Conservation (phyloP, 92 coral and sea anemone species). For the Micromussa lordhowensis region DNA sequence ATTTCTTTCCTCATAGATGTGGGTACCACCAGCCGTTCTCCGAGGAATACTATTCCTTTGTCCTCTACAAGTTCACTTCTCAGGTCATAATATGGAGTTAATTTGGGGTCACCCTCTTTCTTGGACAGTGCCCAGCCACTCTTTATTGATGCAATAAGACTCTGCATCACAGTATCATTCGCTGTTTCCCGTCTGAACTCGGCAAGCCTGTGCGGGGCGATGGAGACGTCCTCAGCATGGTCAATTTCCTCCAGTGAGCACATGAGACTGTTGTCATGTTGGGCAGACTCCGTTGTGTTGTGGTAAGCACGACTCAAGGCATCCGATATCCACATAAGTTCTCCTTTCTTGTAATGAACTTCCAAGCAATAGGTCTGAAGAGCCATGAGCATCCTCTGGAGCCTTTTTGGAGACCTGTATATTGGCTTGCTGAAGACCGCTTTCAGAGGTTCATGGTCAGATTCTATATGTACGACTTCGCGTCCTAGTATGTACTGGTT, state of each 20-base stretch:
- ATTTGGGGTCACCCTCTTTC: conserved; percentile 15
- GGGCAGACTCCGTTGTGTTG: conserved; percentile 39
- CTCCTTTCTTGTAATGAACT: conserved; percentile 56
- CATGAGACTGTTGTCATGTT: conserved; percentile 43
- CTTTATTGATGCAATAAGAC: conserved; percentile 33
- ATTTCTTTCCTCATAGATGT: conserved; percentile 18
- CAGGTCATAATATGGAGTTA: conserved; percentile 45
- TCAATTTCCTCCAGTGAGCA: conserved; percentile 41
- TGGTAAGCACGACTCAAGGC: conserved; percentile 48
- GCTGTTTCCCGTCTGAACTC: conserved; percentile 36
- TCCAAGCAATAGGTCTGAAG: conserved; percentile 46
- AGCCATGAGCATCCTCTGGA: conserved; percentile 51
- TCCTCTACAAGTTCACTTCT: conserved; percentile 48
- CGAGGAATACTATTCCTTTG: conserved; percentile 34
- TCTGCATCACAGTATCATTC: conserved; percentile 46
- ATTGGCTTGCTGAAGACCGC: conserved; percentile 53
- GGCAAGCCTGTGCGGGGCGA: neutral
- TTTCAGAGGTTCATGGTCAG: conserved; percentile 56
- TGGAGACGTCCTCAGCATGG: neutral
- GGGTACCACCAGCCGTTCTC: conserved; percentile 42
- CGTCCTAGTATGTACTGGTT: conserved; percentile 63
- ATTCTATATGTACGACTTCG: conserved; percentile 31
- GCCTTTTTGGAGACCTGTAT: conserved; percentile 56
- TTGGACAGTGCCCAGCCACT: conserved; percentile 28
- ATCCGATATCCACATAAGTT: conserved; percentile 48